Conservation (phyloP, 2,888 invertebrate species). For the Siphlonurus alternatus region DNA sequence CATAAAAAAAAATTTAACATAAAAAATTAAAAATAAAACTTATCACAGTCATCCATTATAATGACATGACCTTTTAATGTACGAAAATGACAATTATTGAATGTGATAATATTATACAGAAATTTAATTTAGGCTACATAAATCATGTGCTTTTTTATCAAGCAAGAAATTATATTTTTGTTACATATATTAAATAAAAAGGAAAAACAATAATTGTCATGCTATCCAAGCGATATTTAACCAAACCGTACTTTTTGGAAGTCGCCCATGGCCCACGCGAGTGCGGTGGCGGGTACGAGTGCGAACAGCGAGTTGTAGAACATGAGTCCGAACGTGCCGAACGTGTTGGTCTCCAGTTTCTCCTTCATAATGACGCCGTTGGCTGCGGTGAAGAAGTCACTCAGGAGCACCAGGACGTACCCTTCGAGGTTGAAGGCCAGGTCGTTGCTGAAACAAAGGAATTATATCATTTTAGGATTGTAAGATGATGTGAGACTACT, state of each 20-base stretch:
- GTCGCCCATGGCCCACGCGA: conserved; percentile 19
- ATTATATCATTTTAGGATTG: neutral
- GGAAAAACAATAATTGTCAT: too few species aligned
- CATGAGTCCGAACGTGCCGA: conserved; percentile 24
- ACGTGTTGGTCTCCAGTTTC: conserved; percentile 33
- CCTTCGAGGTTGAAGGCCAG: conserved; percentile 33
- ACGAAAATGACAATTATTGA: too few species aligned
- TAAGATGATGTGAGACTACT: neutral
- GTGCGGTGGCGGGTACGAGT: conserved; percentile 18
- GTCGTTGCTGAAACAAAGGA: conserved; percentile 33
- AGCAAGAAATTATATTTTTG: too few species aligned
- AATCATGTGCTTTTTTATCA: too few species aligned
- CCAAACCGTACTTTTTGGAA: conserved; percentile 18
- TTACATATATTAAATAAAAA: too few species aligned
- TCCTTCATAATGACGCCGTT: conserved; percentile 38
- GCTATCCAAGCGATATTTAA: too few species aligned
- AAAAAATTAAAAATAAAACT: too few species aligned
- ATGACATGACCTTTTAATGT: too few species aligned
- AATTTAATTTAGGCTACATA: too few species aligned
- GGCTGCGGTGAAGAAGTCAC: conserved; percentile 36
- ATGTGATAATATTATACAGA: too few species aligned
- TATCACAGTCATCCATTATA: too few species aligned
- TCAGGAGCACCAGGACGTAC: conserved; percentile 31
- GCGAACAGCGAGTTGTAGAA: conserved; percentile 24
- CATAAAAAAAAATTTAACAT: too few species aligned